phyloP scores from a whole-genome alignment of 1,140 invertebrate genomes.

The Hyposmocoma kahamanoa region DNA sequence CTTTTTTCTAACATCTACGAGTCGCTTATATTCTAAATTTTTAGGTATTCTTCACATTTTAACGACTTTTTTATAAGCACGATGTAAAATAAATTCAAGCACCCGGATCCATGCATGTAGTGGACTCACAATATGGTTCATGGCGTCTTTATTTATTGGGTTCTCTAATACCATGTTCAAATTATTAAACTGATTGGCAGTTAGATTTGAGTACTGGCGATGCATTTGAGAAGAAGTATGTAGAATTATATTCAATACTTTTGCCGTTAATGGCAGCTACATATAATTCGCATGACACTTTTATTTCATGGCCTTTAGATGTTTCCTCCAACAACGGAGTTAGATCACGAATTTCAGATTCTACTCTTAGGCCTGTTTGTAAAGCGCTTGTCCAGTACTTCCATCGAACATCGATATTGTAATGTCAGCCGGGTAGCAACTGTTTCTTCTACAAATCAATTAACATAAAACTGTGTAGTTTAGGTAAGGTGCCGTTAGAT shows the following conservation, averaged over 20 bases:
- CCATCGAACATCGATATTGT: no score
- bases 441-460: no score
- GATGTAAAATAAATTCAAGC: constrained; percentile 5
- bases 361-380: constrained; percentile 5
- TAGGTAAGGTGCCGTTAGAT: no score
- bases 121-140: constrained; percentile 1
- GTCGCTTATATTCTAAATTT: neutral
- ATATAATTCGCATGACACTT: neutral
- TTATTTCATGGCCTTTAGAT: neutral
- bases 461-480: no score
- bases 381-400: constrained; percentile 4
- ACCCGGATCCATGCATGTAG: constrained; percentile 6
- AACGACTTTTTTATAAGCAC: neutral
- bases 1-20: constrained; percentile 3
- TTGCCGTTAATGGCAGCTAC: constrained; percentile 5
- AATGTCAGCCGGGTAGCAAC: no score
- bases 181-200: constrained; percentile 1
- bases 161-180: neutral
- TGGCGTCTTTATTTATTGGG: neutral
- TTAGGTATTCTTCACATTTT: constrained; percentile 1
- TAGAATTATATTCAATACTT: constrained; percentile 7
- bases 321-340: neutral
- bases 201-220: constrained; percentile 1
- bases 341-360: neutral
- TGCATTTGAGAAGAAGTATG: constrained; percentile 2